Percentiles rank a stretch among this genome's conserved stretches.
These are phyloP conservation scores for Hippocampus mohnikei DNA, from an alignment of 2,113 vertebrate genomes.

Conservation along the genomic window DNA sequence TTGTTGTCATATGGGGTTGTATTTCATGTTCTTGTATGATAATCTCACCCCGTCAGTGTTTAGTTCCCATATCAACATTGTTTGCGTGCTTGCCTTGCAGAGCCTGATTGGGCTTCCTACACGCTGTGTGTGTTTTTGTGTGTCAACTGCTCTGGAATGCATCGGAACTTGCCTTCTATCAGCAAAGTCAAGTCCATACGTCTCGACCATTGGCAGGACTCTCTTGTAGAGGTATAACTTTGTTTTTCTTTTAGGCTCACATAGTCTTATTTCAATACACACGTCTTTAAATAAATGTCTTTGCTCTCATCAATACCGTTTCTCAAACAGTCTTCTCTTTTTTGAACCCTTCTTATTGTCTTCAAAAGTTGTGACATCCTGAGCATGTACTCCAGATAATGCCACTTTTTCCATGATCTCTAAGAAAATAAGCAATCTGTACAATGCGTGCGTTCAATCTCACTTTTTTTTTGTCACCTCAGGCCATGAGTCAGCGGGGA, in stretches of 20 bases:
- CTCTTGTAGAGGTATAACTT: constrained; percentile 77
- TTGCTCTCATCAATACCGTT: too few species aligned
- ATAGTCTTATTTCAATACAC: not conserved
- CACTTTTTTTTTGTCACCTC: constrained; percentile 18
- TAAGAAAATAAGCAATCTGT: not conserved
- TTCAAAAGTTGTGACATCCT: too few species aligned
- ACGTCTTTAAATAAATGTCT: not conserved
- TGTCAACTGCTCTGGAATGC: constrained; percentile 85
- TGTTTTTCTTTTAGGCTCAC: constrained; percentile 35
- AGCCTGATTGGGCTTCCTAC: constrained; percentile 90
- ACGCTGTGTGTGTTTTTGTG: constrained; percentile 89
- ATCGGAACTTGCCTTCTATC: constrained; percentile 81
- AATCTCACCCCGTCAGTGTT: not conserved
- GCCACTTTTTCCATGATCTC: too few species aligned
- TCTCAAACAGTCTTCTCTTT: too few species aligned
- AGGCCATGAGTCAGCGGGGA: constrained; percentile 84
- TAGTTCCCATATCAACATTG: constrained; percentile 6
- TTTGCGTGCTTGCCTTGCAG: constrained; percentile 55
- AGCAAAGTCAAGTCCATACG: constrained; percentile 87
- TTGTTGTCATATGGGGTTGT: not conserved
- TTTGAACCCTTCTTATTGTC: too few species aligned
- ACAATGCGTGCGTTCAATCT: not conserved
- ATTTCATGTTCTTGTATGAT: not conserved
- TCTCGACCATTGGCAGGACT: constrained; percentile 88
- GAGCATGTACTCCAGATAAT: too few species aligned